Conservation (phyloP, 2,797 vertebrate genomes). For the Sebastes variabilis region DNA sequence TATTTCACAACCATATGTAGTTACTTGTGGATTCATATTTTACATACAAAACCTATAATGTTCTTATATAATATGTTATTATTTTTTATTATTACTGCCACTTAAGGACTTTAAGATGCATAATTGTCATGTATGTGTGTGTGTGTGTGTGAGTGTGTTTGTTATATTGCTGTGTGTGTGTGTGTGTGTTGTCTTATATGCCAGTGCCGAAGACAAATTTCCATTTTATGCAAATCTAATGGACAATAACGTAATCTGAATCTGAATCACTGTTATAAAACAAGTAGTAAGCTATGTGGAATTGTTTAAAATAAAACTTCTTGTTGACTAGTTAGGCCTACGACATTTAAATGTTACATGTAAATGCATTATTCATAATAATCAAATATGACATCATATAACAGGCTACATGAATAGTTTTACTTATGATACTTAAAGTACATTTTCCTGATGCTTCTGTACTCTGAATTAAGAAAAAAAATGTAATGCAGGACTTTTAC, state of each 20-base stretch:
- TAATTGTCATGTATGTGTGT: too few relatives aligned
- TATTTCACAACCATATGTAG: background rate
- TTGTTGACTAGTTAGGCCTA: background rate
- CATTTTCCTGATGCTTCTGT: background rate
- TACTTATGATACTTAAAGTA: background rate
- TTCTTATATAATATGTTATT: background rate
- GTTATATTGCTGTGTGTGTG: too few relatives aligned
- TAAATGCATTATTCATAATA: background rate
- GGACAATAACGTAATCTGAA: too few relatives aligned
- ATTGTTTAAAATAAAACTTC: rapidly evolving
- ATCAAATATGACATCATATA: background rate
- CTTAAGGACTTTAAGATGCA: too few relatives aligned
- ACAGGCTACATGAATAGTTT: background rate
- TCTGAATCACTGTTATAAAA: background rate
- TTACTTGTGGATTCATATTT: background rate
- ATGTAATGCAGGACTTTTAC: background rate
- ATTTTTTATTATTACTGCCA: too few relatives aligned
- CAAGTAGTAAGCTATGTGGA: background rate
- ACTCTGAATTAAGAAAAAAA: background rate
- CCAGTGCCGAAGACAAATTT: too few relatives aligned
- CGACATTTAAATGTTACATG: background rate
- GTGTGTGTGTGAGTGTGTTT: too few relatives aligned
- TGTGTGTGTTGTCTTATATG: too few relatives aligned
- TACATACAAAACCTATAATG: background rate
- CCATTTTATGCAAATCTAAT: too few relatives aligned